These are phyloP conservation scores for Chrosomus eos DNA, from an alignment of 2,797 vertebrate species.

Conservation along the genomic window DNA sequence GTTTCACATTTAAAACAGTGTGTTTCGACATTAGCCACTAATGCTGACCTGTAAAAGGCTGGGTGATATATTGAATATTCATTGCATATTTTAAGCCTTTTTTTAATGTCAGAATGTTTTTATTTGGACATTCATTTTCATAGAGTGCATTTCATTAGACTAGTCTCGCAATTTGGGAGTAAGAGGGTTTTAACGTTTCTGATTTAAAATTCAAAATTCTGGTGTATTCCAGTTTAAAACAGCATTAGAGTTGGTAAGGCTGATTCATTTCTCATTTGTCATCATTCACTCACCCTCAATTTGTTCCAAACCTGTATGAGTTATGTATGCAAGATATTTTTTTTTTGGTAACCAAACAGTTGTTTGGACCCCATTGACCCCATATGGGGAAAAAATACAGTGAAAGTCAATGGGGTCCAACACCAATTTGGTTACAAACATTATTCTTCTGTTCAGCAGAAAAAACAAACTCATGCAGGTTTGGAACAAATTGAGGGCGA, in stretches of 20 bases:
- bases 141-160: not conserved
- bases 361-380: not conserved
- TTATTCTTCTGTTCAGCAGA: too few species aligned
- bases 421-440: too few species aligned
- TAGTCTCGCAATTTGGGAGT: not conserved
- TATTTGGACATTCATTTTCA: too few species aligned
- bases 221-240: not conserved
- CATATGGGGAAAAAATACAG: not conserved
- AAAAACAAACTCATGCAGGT: too few species aligned
- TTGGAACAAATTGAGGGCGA: too few species aligned
- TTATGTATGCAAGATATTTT: too few species aligned
- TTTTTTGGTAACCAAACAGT: not conserved
- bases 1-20: not conserved
- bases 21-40: slow-evolving; percentile 14
- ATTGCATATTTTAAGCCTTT: not conserved
- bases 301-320: not conserved
- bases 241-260: not conserved
- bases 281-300: not conserved
- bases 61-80: not conserved
- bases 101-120: too few species aligned
- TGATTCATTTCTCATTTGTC: not conserved
- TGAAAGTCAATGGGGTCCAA: not conserved
- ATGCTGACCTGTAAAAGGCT: not conserved
- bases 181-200: not conserved
- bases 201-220: not conserved